Base-by-base conservation (phyloP, 2,888 invertebrate genomes). In the Habroteleia sp. region DNA sequence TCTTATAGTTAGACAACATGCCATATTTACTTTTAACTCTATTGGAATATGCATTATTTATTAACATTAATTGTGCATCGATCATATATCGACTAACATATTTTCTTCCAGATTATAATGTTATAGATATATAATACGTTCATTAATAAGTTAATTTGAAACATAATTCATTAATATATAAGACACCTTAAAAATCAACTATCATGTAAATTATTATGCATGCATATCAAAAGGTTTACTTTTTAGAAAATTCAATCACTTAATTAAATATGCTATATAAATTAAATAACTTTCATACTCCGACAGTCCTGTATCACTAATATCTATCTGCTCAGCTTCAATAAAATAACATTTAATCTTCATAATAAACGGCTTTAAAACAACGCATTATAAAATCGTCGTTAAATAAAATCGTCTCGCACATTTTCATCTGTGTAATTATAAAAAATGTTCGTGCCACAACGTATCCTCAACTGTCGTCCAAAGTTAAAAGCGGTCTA, bases 291-390 rank as follows among this genome's bases (percentile, higher is more conserved):
- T 23, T 41, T 11, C 23, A 11, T 11, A 23, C 41, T 5, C 11
- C 23, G 11, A 23, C 20, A 33, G 11, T 33, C 10, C 8, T 17
- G 13, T 31, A 46, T 44, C 48, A 20, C 11, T 33, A 11, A 33
- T 33, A 48, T 33, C 10, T 23, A 25, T 50, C 35, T 23, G 35
- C 35, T 50, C 8, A 25, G 16, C 11, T 23, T 25, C 35, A 50
- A 35, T 17, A 35, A 25, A 4, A 14, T 50, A 35, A 31, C 14
- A n/a, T 7, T 35, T 35, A 23, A 35, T 25, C 14, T 23, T 16
- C 14, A 2, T 2, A 50, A 33, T 2, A 7, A 37, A 52, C 8
- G 14, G 27, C 7, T 11, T 10, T 25, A 16, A 39, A 25, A 39
- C 11, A 25, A 27, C 16, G 7, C 5, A 39, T 27, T 52, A 35